Evolutionary conservation across 1,140 invertebrate genomes (phyloP).

Genomic region (Drosophila yakuba): DNA sequence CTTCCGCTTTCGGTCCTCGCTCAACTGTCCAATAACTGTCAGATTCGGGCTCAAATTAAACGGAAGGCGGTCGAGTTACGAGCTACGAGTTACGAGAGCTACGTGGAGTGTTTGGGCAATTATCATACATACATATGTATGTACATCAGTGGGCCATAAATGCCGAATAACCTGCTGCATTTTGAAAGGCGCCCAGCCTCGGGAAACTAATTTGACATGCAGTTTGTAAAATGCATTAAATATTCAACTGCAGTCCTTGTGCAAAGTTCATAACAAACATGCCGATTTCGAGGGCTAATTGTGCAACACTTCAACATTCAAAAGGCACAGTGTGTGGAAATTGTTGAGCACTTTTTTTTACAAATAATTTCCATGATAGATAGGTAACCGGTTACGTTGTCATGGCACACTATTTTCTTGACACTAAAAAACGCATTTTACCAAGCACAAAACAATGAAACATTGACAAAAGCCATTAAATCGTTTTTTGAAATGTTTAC

Average conservation of each 20-base stretch:
- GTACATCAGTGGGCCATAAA: neutral
- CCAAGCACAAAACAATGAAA: too few species aligned
- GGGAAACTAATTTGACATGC: slow-evolving; percentile 20
- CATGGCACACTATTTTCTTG: too few species aligned
- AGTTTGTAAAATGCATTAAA: slow-evolving; percentile 24
- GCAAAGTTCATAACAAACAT: neutral
- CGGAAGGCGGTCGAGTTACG: slow-evolving; percentile 27
- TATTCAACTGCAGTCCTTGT: neutral
- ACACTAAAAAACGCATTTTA: too few species aligned
- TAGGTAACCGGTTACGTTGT: too few species aligned
- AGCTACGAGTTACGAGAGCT: neutral
- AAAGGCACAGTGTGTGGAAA: neutral
- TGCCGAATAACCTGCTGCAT: neutral
- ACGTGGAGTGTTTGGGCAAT: slow-evolving; percentile 10
- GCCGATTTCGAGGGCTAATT: neutral
- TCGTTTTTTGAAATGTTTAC: too few species aligned
- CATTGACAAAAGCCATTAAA: too few species aligned
- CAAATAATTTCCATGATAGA: too few species aligned
- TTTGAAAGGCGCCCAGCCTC: neutral
- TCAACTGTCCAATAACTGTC: slow-evolving; percentile 76
- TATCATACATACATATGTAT: slow-evolving; percentile 6
- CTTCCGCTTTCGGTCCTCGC: neutral
- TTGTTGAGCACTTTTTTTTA: neutral
- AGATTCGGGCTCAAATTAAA: slow-evolving; percentile 75
- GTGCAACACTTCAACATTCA: neutral